phyloP scores from a whole-genome alignment of 2,888 invertebrate genomes.

The Dryomyza anilis region DNA sequence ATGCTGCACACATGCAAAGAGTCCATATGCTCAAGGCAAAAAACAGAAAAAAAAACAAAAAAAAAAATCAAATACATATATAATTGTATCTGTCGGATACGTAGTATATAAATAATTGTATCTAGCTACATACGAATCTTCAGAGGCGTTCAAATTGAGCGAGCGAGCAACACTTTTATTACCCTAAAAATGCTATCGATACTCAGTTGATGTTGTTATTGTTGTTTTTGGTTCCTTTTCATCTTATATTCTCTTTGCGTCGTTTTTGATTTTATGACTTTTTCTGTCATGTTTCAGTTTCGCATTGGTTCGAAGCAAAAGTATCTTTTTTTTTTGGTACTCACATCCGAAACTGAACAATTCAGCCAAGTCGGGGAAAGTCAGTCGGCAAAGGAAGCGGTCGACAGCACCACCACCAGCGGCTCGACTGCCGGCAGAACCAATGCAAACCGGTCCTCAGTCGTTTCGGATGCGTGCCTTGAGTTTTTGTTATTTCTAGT shows the following conservation, averaged over 20 bases:
- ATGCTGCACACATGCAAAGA: neutral
- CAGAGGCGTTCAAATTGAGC: slow-evolving; percentile 18
- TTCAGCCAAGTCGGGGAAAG: neutral
- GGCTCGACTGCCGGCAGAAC: neutral
- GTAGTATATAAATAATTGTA: slow-evolving; percentile 27
- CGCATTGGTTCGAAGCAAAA: slow-evolving; percentile 33
- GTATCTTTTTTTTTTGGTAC: neutral
- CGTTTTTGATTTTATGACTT: slow-evolving; percentile 44
- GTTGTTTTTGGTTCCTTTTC: slow-evolving; percentile 20
- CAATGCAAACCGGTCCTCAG: slow-evolving; percentile 17
- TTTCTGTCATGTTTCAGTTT: slow-evolving; percentile 37
- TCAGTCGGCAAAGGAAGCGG: neutral
- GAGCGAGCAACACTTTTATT: slow-evolving; percentile 43
- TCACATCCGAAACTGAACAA: neutral
- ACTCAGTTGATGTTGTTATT: slow-evolving; percentile 3
- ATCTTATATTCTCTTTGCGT: slow-evolving; percentile 19
- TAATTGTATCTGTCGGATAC: slow-evolving; percentile 16
- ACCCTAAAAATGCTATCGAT: slow-evolving; percentile 37
- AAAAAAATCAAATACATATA: no score
- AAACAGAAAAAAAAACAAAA: no score
- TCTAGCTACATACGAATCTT: slow-evolving; percentile 28
- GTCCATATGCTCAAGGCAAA: neutral
- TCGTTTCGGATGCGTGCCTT: slow-evolving; percentile 4
- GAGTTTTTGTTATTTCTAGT: slow-evolving; percentile 1
- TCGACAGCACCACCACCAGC: neutral